Evolutionary conservation across 2,797 vertebrate genomes (phyloP), one percentile per base, ranked within the genome.

Genomic region (Gephyroberyx darwinii): DNA sequence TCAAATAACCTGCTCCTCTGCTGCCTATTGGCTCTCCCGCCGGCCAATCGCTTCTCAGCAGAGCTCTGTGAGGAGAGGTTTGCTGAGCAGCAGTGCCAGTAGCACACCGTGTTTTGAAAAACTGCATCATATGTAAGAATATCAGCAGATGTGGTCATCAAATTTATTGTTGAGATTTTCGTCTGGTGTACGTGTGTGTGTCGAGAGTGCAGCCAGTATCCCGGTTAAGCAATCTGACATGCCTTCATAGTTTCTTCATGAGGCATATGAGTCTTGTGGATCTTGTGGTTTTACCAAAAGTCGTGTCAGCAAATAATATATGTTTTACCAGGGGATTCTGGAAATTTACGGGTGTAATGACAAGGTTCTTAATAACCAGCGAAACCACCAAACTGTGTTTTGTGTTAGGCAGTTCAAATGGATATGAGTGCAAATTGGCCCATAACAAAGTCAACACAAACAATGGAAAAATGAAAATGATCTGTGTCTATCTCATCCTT

Each of bases 1-100:
- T 91, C 92, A 90, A 91, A 91, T 92, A 92, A 90, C 89, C 89
- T 91, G 86, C 82, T 89, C 63, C 86, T 74, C 69, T 8, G 3
- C 65, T 8, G 76, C 84, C 79, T n/a, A 91, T 90, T 90, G 90
- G 91, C 81, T 83, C 65, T 62, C 59, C 67, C 2, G 1, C 43
- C 10, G 10, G 69, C 91, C 91, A 93, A 93, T 92, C 85, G 3
- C 47, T 5, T 68, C 68, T 55, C 53, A 37, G 68, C 50, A 77
- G 59, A 57, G 68, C 59, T 63, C 50, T 73, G 85, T 20, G 80
- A 86, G 61, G 65, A 72, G 68, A 65, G 69, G 68, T 78, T 57
- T 65, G 54, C 70, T 63, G 79, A 84, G 83, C 74, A 54, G 60
- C 14, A 30, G 62, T 13, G 37, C 75, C 74, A 16, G 85, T 16